Evolutionary conservation across 1,140 invertebrate genomes (phyloP), one percentile per base, ranked within the genome.

Genomic region (Magallana angulata): DNA sequence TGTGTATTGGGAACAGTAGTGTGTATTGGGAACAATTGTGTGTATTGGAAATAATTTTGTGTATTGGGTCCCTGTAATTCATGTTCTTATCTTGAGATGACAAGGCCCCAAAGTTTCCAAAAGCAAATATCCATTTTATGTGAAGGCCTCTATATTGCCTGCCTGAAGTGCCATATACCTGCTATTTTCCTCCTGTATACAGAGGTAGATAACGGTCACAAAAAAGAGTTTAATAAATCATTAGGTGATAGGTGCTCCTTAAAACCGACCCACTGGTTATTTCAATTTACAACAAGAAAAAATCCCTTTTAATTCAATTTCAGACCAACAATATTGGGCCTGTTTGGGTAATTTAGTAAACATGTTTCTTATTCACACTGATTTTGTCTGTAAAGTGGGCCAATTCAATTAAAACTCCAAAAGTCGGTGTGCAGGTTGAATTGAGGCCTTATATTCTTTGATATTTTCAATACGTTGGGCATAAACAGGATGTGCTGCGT

Each of bases 401-500:
- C 68, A 71, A 71, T 71, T 24, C 68, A 24, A 30, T 30, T 24
- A 48, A 5, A 11, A 71, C 18, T 71, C 18, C 36, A 71, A 71
- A 24, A 30, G 18, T 71, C 18, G 24, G 18, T 71, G 18, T 71
- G 24, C 68, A 24, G 68, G 68, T 24, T 71, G 68, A 71, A 71
- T 71, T 36, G 68, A 30, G 68, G 18, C 68, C 18, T 71, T 71
- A 71, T 71, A 12, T 9, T 71, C 68, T 71, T 68, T 30, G n/a
- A 71, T 71, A 71, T 36, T 71, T 71, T 71, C 68, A 30, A 24
- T 24, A 71, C 68, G 18, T 71, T 18, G 36, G 18, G n/a, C 18
- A 71, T 30, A 24, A 71, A 71, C 68, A 71, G 68, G 68, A 71
- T 71, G 68, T 71, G 68, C 68, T 71, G 68, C 18, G 68, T 71